Conservation (phyloP, 2,888 invertebrate species). For the Lasioglossum malachurum region DNA sequence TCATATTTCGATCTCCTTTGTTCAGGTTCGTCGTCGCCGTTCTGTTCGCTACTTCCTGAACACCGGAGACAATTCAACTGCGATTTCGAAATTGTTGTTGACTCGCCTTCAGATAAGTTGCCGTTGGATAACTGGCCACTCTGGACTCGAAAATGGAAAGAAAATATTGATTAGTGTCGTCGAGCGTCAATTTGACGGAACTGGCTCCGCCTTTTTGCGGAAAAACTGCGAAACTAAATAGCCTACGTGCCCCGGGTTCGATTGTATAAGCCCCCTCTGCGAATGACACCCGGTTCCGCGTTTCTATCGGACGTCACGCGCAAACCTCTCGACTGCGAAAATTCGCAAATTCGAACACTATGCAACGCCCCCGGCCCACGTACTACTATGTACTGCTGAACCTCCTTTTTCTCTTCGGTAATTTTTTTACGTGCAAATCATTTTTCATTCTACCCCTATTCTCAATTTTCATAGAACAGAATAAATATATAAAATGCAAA, state of each 20-base stretch:
- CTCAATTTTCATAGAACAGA: background rate
- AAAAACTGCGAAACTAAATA: background rate
- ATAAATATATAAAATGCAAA: background rate
- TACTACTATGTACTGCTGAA: too few relatives aligned
- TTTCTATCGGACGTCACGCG: slow-evolving; percentile 29
- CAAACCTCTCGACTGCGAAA: background rate
- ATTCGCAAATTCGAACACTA: background rate
- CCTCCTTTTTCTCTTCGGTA: background rate
- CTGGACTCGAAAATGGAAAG: background rate
- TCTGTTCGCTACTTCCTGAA: background rate
- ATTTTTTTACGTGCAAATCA: background rate
- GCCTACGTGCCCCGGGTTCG: slow-evolving; percentile 10
- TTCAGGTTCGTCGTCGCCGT: background rate
- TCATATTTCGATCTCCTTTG: slow-evolving; percentile 1
- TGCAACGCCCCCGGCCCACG: too few relatives aligned
- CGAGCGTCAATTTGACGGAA: background rate
- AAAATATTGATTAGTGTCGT: too few relatives aligned
- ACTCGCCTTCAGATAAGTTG: background rate
- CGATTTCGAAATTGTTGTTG: background rate
- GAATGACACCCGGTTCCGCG: slow-evolving; percentile 18
- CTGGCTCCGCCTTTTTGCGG: background rate
- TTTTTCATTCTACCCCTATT: background rate
- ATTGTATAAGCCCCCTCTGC: slow-evolving; percentile 32
- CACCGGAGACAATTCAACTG: background rate
- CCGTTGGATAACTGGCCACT: background rate